Percentiles rank a stretch among this genome's conserved stretches.
phyloP scores from a whole-genome alignment of 2,113 vertebrate species.

The Antechinus flavipes region DNA sequence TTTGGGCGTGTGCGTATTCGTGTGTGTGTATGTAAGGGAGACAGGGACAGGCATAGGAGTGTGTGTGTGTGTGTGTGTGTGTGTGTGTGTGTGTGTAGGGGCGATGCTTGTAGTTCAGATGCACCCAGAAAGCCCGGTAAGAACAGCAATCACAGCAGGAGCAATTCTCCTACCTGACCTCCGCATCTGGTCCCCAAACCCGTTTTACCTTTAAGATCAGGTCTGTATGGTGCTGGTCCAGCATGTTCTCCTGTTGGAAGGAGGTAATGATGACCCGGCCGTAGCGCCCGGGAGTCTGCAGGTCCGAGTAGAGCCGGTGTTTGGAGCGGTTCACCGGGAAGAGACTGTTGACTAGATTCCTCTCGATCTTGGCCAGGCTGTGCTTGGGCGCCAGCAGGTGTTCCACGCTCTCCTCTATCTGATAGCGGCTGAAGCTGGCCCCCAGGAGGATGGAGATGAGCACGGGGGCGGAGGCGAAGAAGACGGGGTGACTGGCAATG shows the following conservation, averaged over 20 bases:
- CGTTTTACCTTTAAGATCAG: slow-evolving; percentile 92
- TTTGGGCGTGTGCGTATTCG: not conserved
- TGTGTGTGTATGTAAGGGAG: not conserved
- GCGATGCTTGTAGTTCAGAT: not conserved
- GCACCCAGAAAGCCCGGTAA: slow-evolving; percentile 14
- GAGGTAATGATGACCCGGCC: slow-evolving; percentile 95
- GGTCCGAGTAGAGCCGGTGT: slow-evolving; percentile 97
- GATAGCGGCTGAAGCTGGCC: slow-evolving; percentile 98
- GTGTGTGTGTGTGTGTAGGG: not conserved
- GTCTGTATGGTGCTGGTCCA: slow-evolving; percentile 94
- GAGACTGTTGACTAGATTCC: slow-evolving; percentile 97
- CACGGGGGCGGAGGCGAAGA: slow-evolving; percentile 96
- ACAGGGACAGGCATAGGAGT: not conserved
- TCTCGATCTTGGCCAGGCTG: slow-evolving; percentile 98
- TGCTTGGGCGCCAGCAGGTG: slow-evolving; percentile 96
- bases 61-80: not conserved
- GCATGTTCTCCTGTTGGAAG: slow-evolving; percentile 92
- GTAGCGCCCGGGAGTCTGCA: slow-evolving; percentile 96
- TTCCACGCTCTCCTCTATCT: slow-evolving; percentile 95
- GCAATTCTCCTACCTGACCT: slow-evolving; percentile 15
- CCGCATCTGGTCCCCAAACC: slow-evolving; percentile 19
- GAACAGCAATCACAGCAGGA: not conserved
- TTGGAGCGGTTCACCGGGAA: slow-evolving; percentile 98
- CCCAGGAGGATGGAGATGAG: slow-evolving; percentile 96
- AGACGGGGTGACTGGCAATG: slow-evolving; percentile 96